Conservation (phyloP, 2,797 vertebrate species). For the Scarus forsteni region DNA sequence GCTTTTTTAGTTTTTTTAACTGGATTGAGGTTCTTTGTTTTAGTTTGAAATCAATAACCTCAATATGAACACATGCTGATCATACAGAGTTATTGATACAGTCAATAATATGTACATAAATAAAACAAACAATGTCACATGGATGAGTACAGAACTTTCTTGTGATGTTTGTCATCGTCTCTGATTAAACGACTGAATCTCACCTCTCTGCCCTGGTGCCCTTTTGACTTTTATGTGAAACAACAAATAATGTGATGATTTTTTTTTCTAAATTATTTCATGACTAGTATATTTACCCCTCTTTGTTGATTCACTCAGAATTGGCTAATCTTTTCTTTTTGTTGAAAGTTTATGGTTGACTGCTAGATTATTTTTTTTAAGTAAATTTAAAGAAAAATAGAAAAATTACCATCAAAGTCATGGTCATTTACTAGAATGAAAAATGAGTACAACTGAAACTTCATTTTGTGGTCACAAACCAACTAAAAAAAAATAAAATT, state of each 20-base stretch:
- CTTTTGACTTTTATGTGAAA: not conserved
- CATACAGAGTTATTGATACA: constrained; percentile 10
- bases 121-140: constrained; percentile 14
- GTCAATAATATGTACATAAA: constrained; percentile 26
- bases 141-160: not conserved
- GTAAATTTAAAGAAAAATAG: no score
- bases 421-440: no score
- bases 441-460: no score
- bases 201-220: not conserved
- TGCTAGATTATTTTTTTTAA: no score
- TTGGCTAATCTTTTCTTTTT: no score
- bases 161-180: not conserved
- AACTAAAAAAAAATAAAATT: no score
- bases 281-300: no score
- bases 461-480: no score
- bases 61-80: constrained; percentile 18
- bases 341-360: no score
- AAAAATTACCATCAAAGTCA: no score
- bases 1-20: constrained; percentile 15
- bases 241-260: not conserved
- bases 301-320: no score
- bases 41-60: constrained; percentile 41
- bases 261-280: no score
- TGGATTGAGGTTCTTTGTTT: constrained; percentile 38
- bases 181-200: not conserved